phyloP scores from a whole-genome alignment of 2,888 invertebrate species.

The Ochropleura plecta region DNA sequence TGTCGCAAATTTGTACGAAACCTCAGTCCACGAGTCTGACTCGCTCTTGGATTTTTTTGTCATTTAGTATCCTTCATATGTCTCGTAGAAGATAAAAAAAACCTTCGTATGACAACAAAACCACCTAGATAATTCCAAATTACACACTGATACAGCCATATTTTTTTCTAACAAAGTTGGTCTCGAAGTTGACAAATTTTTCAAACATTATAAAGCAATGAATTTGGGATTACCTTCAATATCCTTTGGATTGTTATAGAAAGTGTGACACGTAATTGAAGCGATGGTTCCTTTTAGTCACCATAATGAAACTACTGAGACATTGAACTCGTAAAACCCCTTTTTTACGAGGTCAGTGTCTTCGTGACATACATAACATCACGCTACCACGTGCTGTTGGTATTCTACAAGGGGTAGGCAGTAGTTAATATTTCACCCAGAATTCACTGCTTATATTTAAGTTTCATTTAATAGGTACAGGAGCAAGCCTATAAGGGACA shows the following conservation, averaged over 20 bases:
- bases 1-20: too few species aligned
- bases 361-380: not conserved
- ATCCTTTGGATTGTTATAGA: not conserved
- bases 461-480: not conserved
- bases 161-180: too few species aligned
- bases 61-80: too few species aligned
- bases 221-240: not conserved
- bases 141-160: too few species aligned
- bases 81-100: too few species aligned
- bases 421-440: not conserved
- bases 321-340: constrained; percentile 23
- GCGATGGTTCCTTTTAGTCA: not conserved
- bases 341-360: constrained; percentile 10
- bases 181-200: not conserved
- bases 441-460: not conserved
- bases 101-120: too few species aligned
- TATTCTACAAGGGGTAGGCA: not conserved
- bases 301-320: not conserved
- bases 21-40: too few species aligned
- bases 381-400: not conserved
- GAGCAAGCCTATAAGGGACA: not conserved
- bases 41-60: too few species aligned
- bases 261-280: too few species aligned
- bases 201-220: not conserved
- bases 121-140: too few species aligned